A percentile compares a stretch with the other conserved stretches of the same genome.
These are phyloP conservation scores for Penaeus indicus DNA, from an alignment of 1,140 invertebrate species.

Conservation along the genomic window DNA sequence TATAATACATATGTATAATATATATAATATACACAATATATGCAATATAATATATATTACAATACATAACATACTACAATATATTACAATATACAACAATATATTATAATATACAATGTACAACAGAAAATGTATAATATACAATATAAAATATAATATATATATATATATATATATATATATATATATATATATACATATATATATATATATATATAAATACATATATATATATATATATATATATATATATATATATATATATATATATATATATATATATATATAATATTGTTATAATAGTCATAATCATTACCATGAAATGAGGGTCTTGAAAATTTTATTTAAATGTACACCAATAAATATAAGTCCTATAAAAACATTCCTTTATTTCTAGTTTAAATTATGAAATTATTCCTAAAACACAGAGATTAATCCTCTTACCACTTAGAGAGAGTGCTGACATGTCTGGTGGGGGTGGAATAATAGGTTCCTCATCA, in stretches of 20 bases:
- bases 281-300: background rate
- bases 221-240: slow-evolving; percentile 34
- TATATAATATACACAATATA: no score
- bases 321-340: no score
- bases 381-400: no score
- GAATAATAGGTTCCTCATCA: slow-evolving; percentile 67
- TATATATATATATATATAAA: slow-evolving; percentile 26
- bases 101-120: no score
- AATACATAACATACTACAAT: no score
- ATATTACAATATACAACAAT: no score
- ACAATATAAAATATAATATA: background rate
- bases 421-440: slow-evolving; percentile 62
- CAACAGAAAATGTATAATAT: no score
- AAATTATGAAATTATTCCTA: background rate
- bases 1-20: no score
- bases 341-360: no score
- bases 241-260: slow-evolving; percentile 37
- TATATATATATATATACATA: slow-evolving; percentile 27
- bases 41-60: no score
- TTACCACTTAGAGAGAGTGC: slow-evolving; percentile 80
- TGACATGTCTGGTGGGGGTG: slow-evolving; percentile 78
- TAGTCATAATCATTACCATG: no score
- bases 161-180: slow-evolving; percentile 23
- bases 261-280: slow-evolving; percentile 25
- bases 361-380: no score